Conservation (phyloP, 2,113 vertebrate species). For the Megaceryle maxima region DNA sequence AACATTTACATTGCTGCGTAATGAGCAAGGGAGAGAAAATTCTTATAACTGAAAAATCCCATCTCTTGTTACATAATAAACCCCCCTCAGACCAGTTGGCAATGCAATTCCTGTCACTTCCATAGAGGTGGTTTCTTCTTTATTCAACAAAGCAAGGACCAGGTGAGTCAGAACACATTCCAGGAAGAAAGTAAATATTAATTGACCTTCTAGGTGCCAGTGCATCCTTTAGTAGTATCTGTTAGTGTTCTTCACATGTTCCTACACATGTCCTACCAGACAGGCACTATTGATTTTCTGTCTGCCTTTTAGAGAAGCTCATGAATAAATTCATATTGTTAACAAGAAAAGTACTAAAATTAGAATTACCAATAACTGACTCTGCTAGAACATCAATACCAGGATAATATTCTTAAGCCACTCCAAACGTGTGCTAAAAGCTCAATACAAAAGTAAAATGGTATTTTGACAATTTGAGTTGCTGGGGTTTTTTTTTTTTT, state of each 20-base stretch:
- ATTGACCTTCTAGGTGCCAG: not conserved
- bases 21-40: not conserved
- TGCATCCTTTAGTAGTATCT: not conserved
- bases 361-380: not conserved
- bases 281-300: not conserved
- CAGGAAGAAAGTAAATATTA: not conserved
- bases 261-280: not conserved
- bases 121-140: not conserved
- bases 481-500: not conserved
- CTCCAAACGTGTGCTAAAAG: not conserved
- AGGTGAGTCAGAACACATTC: not conserved
- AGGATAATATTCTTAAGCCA: not conserved
- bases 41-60: not conserved
- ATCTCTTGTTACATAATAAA: not conserved
- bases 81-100: not conserved
- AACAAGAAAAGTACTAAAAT: not conserved
- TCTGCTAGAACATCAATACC: not conserved
- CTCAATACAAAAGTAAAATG: not conserved
- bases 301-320: not conserved
- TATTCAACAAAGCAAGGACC: not conserved
- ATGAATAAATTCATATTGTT: constrained; percentile 20
- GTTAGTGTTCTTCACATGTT: not conserved
- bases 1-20: not conserved
- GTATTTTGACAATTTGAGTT: not conserved
- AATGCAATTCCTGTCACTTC: not conserved